These are phyloP conservation scores for Onychostruthus taczanowskii DNA, from an alignment of 2,113 vertebrate genomes.

Conservation along the genomic window DNA sequence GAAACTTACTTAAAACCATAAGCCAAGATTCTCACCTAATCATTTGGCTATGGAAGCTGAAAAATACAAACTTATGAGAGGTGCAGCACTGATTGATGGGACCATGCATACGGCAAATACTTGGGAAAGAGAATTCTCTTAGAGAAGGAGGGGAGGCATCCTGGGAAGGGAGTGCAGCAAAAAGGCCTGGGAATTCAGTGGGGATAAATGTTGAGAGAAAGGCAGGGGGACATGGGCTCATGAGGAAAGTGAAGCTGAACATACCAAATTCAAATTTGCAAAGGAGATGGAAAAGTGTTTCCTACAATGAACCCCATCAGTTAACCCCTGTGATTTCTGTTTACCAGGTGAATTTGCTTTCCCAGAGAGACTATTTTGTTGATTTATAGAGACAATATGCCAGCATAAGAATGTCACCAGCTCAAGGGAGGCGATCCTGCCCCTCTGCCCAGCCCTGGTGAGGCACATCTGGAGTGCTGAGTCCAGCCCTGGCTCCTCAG, in stretches of 20 bases:
- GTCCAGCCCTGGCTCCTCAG: neutral
- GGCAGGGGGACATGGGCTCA: neutral
- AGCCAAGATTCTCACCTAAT: slow-evolving; percentile 61
- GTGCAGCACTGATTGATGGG: neutral
- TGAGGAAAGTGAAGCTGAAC: neutral
- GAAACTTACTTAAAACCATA: slow-evolving; percentile 43
- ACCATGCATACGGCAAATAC: slow-evolving; percentile 1
- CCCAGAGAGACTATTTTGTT: neutral
- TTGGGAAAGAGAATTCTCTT: neutral
- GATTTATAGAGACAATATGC: neutral
- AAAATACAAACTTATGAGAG: slow-evolving; percentile 36
- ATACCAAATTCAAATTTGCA: neutral
- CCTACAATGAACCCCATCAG: neutral
- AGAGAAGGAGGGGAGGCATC: neutral
- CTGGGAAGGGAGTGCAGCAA: neutral
- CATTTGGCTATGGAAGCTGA: slow-evolving; percentile 49
- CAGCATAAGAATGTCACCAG: neutral
- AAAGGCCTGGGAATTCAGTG: neutral
- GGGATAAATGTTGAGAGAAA: neutral
- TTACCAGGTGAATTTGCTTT: neutral
- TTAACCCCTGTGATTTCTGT: neutral
- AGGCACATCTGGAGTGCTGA: neutral
- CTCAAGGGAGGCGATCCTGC: neutral
- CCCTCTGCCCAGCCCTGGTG: neutral
- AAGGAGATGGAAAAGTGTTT: neutral